Percentiles rank a stretch among this genome's conserved stretches.
phyloP scores from a whole-genome alignment of 2,888 invertebrate species.

The Rhagonycha fulva region DNA sequence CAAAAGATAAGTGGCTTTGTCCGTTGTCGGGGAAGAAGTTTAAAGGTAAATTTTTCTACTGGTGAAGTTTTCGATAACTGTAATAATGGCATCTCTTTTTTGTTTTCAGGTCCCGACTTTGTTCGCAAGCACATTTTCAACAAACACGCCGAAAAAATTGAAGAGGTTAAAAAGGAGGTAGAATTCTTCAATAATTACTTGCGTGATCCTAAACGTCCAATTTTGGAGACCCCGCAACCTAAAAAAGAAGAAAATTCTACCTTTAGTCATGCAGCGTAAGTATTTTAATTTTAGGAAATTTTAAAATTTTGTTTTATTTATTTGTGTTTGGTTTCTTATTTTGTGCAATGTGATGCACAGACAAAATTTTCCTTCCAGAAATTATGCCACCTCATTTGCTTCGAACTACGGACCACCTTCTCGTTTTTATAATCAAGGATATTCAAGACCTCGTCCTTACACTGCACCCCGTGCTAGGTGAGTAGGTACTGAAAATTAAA shows the following conservation, averaged over 20 bases:
- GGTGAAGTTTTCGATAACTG: neutral
- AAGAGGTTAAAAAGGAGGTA: slow-evolving; percentile 96
- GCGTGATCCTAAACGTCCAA: slow-evolving; percentile 91
- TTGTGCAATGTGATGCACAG: slow-evolving; percentile 14
- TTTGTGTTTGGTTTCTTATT: slow-evolving; percentile 5
- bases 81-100: neutral
- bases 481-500: neutral
- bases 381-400: slow-evolving; percentile 51
- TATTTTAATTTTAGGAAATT: neutral
- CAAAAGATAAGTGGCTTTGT: slow-evolving; percentile 98
- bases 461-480: slow-evolving; percentile 47
- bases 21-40: slow-evolving; percentile 99
- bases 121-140: slow-evolving; percentile 98
- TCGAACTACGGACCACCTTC: slow-evolving; percentile 54
- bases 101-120: slow-evolving; percentile 83
- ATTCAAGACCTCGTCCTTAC: slow-evolving; percentile 35
- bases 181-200: slow-evolving; percentile 97
- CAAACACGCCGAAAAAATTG: slow-evolving; percentile 95
- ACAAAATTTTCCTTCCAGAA: slow-evolving; percentile 35
- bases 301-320: neutral
- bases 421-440: slow-evolving; percentile 59
- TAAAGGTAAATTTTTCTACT: slow-evolving; percentile 61
- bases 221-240: slow-evolving; percentile 82
- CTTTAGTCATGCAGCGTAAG: slow-evolving; percentile 50
- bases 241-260: slow-evolving; percentile 56